A percentile compares a stretch with the other conserved stretches of the same genome.
Conservation (phyloP, 2,888 invertebrate species). For the Panzeria rudis region DNA sequence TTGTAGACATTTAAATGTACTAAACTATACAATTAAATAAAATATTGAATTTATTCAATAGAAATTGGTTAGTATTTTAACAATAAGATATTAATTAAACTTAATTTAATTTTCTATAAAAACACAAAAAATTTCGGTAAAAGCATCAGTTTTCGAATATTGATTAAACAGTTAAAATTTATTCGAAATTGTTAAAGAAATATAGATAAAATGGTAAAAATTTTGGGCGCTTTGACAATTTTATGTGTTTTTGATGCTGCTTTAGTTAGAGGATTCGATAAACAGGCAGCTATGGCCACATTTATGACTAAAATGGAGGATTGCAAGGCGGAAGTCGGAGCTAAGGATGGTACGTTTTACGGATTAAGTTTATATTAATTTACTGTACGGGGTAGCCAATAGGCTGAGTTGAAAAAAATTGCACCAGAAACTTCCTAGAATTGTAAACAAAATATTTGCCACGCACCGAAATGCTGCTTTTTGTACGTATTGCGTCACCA, state of each 20-base stretch:
- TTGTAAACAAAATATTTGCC: no score
- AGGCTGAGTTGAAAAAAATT: no score
- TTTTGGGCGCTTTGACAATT: constrained; percentile 49
- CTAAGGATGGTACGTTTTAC: constrained; percentile 74
- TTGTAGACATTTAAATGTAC: neutral
- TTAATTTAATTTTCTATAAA: constrained; percentile 52
- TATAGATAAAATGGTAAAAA: constrained; percentile 66
- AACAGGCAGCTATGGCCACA: constrained; percentile 75
- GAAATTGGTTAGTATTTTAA: neutral
- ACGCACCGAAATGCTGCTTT: no score
- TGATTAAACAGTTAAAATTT: constrained; percentile 1
- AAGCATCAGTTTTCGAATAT: constrained; percentile 40
- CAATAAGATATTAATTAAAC: constrained; percentile 24
- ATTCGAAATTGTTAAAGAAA: neutral
- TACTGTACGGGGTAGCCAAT: neutral
- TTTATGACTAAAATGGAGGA: constrained; percentile 73
- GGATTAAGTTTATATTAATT: neutral
- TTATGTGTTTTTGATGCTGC: constrained; percentile 57
- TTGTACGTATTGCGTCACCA: no score
- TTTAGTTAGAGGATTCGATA: constrained; percentile 71
- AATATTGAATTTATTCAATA: neutral
- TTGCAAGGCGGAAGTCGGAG: constrained; percentile 79
- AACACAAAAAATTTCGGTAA: neutral
- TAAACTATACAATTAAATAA: constrained; percentile 11
- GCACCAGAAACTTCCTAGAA: no score